These are phyloP conservation scores for Oreochromis mossambicus DNA, from an alignment of 2,797 vertebrate species.

Conservation along the genomic window DNA sequence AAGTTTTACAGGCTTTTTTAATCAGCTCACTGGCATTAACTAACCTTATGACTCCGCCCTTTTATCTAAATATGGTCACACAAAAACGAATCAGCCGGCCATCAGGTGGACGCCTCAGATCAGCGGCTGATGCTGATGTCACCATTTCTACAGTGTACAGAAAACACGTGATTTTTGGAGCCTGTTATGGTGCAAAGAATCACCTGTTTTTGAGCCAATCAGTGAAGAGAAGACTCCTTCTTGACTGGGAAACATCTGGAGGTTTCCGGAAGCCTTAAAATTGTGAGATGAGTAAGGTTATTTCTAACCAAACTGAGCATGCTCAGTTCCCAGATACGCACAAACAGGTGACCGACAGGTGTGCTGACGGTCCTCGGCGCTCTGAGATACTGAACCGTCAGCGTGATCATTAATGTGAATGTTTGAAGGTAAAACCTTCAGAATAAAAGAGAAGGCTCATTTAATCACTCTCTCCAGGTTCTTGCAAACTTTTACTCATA, in stretches of 20 bases:
- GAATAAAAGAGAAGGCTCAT: not conserved
- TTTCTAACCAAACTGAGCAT: not conserved
- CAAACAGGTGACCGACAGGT: not conserved
- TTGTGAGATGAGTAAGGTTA: not conserved
- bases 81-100: not conserved
- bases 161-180: not conserved
- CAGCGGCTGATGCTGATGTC: not conserved
- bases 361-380: not conserved
- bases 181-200: fast-evolving
- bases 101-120: not conserved
- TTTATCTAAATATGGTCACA: not conserved
- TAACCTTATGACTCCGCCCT: not conserved
- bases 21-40: not conserved
- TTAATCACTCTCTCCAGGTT: not conserved
- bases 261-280: not conserved
- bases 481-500: not conserved
- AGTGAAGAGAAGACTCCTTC: not conserved
- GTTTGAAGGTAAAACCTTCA: not conserved
- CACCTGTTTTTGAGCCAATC: not conserved
- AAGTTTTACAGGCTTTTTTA: too few relatives aligned
- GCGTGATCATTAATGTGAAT: not conserved
- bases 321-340: fast-evolving
- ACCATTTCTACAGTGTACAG: not conserved
- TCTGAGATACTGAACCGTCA: not conserved
- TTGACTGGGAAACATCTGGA: not conserved